Evolutionary conservation across 37 sponge, comb jelly and placozoan genomes (phyloP), one percentile per base, ranked within the genome.

Genomic region (Aplysina aerophoba): DNA sequence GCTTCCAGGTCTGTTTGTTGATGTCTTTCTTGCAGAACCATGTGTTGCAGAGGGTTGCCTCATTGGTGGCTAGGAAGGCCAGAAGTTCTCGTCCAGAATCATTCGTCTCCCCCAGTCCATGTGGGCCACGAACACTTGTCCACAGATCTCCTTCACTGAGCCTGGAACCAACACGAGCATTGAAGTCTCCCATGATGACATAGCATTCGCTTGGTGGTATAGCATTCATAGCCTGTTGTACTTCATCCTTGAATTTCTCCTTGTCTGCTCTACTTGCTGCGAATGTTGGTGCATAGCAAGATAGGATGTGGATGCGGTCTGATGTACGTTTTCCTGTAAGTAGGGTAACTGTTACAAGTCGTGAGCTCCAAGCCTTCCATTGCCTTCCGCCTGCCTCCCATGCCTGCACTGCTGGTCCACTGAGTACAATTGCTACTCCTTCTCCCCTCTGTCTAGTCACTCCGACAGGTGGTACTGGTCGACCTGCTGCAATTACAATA

Each of bases 1-100:
- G 75, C 27, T 87, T 74, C 83, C 88, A 87, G 2, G 88, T 82
- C 61, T 67, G 60, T 36, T 82, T 64, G 44, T 87, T 24, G 53
- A 58, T 58, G 60, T 80, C 79, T 39, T 27, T 85, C 81, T 80
- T 80, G 24, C 37, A 21, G 50, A 79, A 86, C 81, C 81, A 86
- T 4, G 68, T 86, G 69, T 86, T 86, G 41, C 69, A 66, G 13
- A 86, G 35, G 15, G 81, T 80, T 14, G 81, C 81, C 69, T 86
- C 31, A 4, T 86, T 30, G 13, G 37, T 19, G 8, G 56, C 36
- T 5, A 79, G 55, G 41, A 86, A 86, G 44, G 56, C 17, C 12
- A 80, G 44, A 15, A 86, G 25, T 27, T 86, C 87, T 33, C 65
- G 15, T 22, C 80, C 87, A 25, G 87, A 67, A n/a, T 86, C 87